Evolutionary conservation across 1,140 invertebrate genomes (phyloP).

Genomic region (Dendroctonus valens): DNA sequence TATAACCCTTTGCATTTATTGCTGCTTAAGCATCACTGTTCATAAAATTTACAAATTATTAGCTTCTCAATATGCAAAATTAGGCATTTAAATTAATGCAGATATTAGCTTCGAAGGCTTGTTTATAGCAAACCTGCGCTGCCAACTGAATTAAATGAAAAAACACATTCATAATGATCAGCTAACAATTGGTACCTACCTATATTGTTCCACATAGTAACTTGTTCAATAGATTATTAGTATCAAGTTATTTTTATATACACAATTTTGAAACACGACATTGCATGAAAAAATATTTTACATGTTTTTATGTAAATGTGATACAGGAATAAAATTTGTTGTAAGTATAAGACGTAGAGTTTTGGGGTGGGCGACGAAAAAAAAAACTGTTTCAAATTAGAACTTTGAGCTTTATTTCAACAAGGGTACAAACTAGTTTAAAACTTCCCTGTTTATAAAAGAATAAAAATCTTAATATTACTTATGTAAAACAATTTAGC

Average conservation of each 20-base stretch:
- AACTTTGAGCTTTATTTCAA: conserved; percentile 13
- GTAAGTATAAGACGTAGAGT: not conserved
- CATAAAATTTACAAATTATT: too few relatives aligned
- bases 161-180: too few relatives aligned
- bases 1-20: too few relatives aligned
- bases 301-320: conserved; percentile 29
- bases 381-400: conserved; percentile 13
- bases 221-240: not conserved
- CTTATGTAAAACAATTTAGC: not conserved
- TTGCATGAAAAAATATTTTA: conserved; percentile 20
- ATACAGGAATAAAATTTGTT: conserved; percentile 23
- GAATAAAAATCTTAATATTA: not conserved
- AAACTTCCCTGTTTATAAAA: not conserved
- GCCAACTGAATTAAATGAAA: too few relatives aligned
- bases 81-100: too few relatives aligned
- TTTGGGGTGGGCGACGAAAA: not conserved
- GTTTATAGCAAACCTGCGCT: too few relatives aligned
- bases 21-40: too few relatives aligned
- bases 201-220: conserved; percentile 3
- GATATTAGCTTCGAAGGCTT: too few relatives aligned
- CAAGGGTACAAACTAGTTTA: conserved; percentile 2
- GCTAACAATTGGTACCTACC: not conserved
- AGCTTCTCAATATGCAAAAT: too few relatives aligned
- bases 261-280: conserved; percentile 8
- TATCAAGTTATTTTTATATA: conserved; percentile 17